Evolutionary conservation across 2,797 vertebrate species (phyloP).

Genomic region (Scolopax rusticola): DNA sequence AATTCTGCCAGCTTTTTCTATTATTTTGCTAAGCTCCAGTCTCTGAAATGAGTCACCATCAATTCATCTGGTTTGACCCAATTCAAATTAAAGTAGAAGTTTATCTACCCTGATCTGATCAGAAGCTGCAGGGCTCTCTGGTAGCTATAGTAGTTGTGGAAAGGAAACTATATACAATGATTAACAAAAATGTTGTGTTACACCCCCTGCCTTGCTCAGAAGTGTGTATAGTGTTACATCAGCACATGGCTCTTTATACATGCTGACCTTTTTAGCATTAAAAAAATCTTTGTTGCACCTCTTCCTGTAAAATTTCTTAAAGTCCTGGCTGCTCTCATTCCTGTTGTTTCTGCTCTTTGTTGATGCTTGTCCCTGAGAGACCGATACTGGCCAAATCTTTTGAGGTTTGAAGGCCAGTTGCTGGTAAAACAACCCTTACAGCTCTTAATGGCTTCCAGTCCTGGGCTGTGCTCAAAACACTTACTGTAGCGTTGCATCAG

Average conservation of each 20-base stretch:
- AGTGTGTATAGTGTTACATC: background rate
- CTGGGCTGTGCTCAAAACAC: background rate
- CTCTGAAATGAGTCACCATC: constrained; percentile 23
- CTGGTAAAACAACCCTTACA: background rate
- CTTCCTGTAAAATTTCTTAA: background rate
- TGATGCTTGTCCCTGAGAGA: background rate
- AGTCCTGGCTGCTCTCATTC: background rate
- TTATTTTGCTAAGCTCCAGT: background rate
- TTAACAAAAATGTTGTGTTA: background rate
- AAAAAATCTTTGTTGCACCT: background rate
- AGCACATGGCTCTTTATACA: background rate
- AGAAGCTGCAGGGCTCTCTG: background rate
- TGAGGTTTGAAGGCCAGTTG: background rate
- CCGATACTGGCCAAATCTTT: background rate
- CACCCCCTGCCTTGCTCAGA: background rate
- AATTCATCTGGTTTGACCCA: constrained; percentile 31
- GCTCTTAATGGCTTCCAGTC: background rate
- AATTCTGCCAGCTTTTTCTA: background rate
- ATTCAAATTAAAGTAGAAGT: background rate
- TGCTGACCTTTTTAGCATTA: background rate
- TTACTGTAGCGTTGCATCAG: background rate
- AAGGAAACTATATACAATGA: background rate
- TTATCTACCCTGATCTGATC: background rate
- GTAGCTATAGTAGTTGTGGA: background rate
- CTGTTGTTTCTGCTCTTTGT: background rate